These are phyloP conservation scores for Eriosoma lanigerum DNA, from an alignment of 1,140 invertebrate species.

Conservation along the genomic window DNA sequence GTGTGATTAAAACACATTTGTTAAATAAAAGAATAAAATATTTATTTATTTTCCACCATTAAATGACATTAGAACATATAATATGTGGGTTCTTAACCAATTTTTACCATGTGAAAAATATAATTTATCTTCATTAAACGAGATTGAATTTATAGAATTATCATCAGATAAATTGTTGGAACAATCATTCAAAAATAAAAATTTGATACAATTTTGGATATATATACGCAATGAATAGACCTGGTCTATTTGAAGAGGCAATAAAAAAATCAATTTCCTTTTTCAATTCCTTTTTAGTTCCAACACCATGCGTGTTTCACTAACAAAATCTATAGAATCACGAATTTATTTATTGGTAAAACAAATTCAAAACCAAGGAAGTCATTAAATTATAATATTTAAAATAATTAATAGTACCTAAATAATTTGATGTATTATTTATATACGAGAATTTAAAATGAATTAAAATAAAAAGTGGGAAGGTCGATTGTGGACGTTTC, in stretches of 20 bases:
- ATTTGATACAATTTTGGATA: not conserved
- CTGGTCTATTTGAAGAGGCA: not conserved
- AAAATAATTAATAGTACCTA: too few relatives aligned
- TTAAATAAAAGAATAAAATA: slow-evolving; percentile 3
- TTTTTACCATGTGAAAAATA: slow-evolving; percentile 2
- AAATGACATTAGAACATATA: not conserved
- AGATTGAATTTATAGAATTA: not conserved
- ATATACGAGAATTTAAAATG: too few relatives aligned
- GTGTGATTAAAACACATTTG: not conserved
- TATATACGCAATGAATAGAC: not conserved
- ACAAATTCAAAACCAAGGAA: not conserved
- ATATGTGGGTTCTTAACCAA: not conserved
- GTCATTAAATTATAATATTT: not conserved
- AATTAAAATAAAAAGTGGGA: too few relatives aligned
- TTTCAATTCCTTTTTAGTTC: not conserved
- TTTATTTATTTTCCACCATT: not conserved
- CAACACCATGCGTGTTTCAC: not conserved
- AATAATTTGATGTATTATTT: too few relatives aligned
- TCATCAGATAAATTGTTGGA: not conserved
- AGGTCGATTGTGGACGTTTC: too few relatives aligned
- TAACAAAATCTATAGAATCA: not conserved
- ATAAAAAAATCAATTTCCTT: not conserved
- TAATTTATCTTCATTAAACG: not conserved
- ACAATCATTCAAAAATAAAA: slow-evolving; percentile 5
- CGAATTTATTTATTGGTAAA: not conserved